Conservation (phyloP, 2,113 vertebrate species). For the Hemiscyllium ocellatum region DNA sequence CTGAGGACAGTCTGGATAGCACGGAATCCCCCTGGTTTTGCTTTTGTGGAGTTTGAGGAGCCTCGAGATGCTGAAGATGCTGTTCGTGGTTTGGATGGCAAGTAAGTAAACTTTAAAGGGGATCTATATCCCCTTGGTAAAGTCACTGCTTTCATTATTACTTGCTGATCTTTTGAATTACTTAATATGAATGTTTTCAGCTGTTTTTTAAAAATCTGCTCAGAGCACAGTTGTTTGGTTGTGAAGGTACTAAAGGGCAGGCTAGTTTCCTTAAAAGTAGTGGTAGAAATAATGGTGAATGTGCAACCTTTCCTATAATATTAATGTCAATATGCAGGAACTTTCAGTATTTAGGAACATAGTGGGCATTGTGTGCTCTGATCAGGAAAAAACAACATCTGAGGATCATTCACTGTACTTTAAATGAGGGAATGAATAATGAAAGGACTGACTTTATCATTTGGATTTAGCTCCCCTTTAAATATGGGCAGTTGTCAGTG, state of each 20-base stretch:
- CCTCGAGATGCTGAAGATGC: slow-evolving; percentile 72
- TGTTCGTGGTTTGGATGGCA: slow-evolving; percentile 69
- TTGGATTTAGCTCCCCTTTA: slow-evolving; percentile 29
- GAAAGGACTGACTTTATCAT: slow-evolving; percentile 19
- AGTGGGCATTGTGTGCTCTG: slow-evolving; percentile 20
- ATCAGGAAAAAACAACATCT: neutral
- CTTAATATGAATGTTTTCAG: slow-evolving; percentile 12
- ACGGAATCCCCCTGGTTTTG: slow-evolving; percentile 79
- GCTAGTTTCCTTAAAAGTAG: neutral
- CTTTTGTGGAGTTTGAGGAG: slow-evolving; percentile 76
- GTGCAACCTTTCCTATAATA: neutral
- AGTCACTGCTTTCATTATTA: slow-evolving; percentile 16
- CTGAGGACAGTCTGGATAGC: slow-evolving; percentile 81
- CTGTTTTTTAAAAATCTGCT: slow-evolving; percentile 17
- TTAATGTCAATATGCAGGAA: neutral
- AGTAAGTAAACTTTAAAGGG: slow-evolving; percentile 55
- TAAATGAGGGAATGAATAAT: slow-evolving; percentile 13
- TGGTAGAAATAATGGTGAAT: neutral
- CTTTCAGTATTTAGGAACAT: neutral
- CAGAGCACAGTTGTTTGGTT: slow-evolving; percentile 22
- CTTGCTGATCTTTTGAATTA: neutral
- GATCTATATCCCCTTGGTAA: slow-evolving; percentile 3
- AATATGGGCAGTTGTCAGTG: slow-evolving; percentile 27
- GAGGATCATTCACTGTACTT: neutral
- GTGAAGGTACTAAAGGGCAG: neutral